Conservation (phyloP, 2,888 invertebrate genomes). For the Sthenelais limicola region DNA sequence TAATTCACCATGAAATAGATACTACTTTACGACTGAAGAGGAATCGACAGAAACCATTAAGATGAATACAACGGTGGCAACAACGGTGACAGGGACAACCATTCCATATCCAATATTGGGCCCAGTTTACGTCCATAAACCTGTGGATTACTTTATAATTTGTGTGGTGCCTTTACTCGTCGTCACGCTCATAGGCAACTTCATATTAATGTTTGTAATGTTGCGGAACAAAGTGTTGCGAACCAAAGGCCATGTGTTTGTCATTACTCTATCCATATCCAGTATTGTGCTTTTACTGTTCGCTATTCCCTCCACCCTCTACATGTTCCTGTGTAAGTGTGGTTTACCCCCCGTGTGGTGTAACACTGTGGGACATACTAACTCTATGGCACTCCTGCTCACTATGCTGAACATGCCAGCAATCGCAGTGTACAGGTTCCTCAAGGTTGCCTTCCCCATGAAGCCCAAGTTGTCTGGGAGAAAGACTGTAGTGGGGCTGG, state of each 20-base stretch:
- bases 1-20: too few relatives aligned
- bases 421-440: slow-evolving; percentile 11
- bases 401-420: slow-evolving; percentile 3
- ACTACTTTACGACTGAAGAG: too few relatives aligned
- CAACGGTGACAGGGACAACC: background rate
- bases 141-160: slow-evolving; percentile 17
- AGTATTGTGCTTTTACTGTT: slow-evolving; percentile 1
- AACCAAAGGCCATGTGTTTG: slow-evolving; percentile 11
- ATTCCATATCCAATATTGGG: background rate
- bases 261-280: slow-evolving; percentile 6
- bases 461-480: background rate
- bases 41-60: too few relatives aligned
- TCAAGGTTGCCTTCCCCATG: background rate
- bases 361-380: background rate
- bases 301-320: background rate
- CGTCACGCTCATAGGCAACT: slow-evolving; percentile 10
- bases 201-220: background rate
- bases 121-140: background rate
- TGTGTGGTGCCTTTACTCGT: background rate
- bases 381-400: background rate
- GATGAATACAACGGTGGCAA: background rate
- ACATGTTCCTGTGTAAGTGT: slow-evolving; percentile 14
- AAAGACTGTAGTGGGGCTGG: background rate
- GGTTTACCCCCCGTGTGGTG: slow-evolving; percentile 15
- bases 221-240: background rate